Percentiles rank a stretch among this genome's conserved stretches.
These are phyloP conservation scores for Notolepis coatsorum DNA, from an alignment of 2,797 vertebrate species.

Conservation along the genomic window DNA sequence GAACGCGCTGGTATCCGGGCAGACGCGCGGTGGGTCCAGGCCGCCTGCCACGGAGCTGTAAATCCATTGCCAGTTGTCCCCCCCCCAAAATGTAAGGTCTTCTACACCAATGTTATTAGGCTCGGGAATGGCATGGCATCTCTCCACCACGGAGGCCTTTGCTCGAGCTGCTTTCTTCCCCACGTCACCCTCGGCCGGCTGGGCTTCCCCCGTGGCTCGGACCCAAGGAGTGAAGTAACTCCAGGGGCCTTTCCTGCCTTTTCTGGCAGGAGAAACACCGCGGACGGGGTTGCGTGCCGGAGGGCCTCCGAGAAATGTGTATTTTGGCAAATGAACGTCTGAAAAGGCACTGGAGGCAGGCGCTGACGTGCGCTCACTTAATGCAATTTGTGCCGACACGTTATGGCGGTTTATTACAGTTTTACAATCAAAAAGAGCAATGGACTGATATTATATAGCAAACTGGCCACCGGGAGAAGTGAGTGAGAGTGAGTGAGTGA, in stretches of 20 bases:
- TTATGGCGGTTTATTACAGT: no score
- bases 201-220: constrained; percentile 74
- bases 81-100: constrained; percentile 36
- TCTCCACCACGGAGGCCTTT: constrained; percentile 43
- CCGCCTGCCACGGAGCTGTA: neutral
- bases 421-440: no score
- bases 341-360: no score
- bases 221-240: constrained; percentile 73
- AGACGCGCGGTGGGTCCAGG: constrained; percentile 56
- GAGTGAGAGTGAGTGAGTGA: no score
- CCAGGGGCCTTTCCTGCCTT: constrained; percentile 37
- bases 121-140: constrained; percentile 44
- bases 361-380: no score
- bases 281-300: constrained; percentile 57
- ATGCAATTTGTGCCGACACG: no score
- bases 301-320: constrained; percentile 63
- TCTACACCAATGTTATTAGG: constrained; percentile 28
- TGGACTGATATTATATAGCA: no score
- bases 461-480: no score
- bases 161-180: constrained; percentile 21
- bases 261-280: constrained; percentile 74
- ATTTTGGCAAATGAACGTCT: constrained; percentile 79
- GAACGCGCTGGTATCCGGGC: constrained; percentile 63
- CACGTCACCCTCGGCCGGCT: constrained; percentile 57
- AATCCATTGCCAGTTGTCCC: constrained; percentile 12